Evolutionary conservation across 2,797 vertebrate species (phyloP).

Genomic region (Thamnophis elegans): DNA sequence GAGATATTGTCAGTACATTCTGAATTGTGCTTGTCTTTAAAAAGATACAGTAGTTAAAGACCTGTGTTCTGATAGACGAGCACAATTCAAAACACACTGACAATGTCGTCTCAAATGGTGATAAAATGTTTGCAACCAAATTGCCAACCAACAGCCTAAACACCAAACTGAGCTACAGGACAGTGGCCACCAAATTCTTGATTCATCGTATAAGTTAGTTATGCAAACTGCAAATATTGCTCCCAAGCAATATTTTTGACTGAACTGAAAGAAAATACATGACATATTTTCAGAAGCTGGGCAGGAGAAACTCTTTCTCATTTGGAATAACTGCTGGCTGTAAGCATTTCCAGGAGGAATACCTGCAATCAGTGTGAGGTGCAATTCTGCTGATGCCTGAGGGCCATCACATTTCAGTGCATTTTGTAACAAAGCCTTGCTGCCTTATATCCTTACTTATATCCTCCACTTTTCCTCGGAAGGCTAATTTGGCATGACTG

Average conservation of each 20-base stretch:
- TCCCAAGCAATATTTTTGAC: neutral
- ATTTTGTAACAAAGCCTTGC: neutral
- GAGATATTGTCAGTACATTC: no score
- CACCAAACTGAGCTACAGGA: neutral
- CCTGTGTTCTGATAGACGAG: no score
- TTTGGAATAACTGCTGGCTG: neutral
- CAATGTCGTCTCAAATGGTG: no score
- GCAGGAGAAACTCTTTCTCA: neutral
- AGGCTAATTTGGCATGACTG: neutral
- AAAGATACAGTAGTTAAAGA: no score
- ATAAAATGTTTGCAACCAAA: no score
- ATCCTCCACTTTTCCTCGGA: neutral
- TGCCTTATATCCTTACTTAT: neutral
- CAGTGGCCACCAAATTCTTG: neutral
- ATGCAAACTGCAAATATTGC: neutral
- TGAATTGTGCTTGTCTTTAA: no score
- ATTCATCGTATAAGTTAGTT: neutral
- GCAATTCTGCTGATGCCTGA: neutral
- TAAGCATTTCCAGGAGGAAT: neutral
- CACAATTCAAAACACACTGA: no score
- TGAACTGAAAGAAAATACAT: neutral
- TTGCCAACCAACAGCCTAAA: no score
- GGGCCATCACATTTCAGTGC: neutral
- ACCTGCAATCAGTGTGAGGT: neutral
- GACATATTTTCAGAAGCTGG: neutral